phyloP scores from a whole-genome alignment of 1,140 invertebrate genomes.

The Ladona fulva region DNA sequence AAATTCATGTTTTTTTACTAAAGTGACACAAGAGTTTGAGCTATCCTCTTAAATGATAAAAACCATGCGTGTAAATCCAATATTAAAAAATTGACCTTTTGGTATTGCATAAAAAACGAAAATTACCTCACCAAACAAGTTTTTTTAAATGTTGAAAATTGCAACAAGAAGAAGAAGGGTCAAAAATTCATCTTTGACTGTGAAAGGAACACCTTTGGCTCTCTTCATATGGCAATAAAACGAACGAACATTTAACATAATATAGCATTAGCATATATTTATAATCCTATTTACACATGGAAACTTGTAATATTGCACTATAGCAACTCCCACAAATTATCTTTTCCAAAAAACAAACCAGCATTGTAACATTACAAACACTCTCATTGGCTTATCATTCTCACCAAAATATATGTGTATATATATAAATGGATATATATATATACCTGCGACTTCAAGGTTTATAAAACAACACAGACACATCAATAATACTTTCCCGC shows the following conservation, averaged over 20 bases:
- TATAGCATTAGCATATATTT: conserved; percentile 10
- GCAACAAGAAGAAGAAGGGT: too few relatives aligned
- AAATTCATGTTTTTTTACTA: too few relatives aligned
- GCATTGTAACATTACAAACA: conserved; percentile 7
- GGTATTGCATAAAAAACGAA: too few relatives aligned
- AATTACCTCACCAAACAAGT: too few relatives aligned
- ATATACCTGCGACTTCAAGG: not conserved
- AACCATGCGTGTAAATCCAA: too few relatives aligned
- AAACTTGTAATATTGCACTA: conserved; percentile 10
- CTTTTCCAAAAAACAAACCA: not conserved
- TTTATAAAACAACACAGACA: conserved; percentile 7
- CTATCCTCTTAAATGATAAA: too few relatives aligned
- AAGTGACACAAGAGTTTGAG: too few relatives aligned
- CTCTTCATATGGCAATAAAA: not conserved
- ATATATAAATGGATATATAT: too few relatives aligned
- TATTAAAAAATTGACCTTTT: too few relatives aligned
- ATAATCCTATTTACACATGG: not conserved
- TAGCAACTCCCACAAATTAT: not conserved
- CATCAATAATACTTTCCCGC: not conserved
- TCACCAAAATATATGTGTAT: not conserved
- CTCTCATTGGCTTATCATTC: not conserved
- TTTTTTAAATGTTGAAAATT: too few relatives aligned
- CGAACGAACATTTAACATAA: not conserved
- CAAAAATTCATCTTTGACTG: too few relatives aligned
- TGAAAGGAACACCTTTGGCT: too few relatives aligned